These are phyloP conservation scores for Paradisaea rubra DNA, from an alignment of 2,113 vertebrate genomes.

Conservation along the genomic window DNA sequence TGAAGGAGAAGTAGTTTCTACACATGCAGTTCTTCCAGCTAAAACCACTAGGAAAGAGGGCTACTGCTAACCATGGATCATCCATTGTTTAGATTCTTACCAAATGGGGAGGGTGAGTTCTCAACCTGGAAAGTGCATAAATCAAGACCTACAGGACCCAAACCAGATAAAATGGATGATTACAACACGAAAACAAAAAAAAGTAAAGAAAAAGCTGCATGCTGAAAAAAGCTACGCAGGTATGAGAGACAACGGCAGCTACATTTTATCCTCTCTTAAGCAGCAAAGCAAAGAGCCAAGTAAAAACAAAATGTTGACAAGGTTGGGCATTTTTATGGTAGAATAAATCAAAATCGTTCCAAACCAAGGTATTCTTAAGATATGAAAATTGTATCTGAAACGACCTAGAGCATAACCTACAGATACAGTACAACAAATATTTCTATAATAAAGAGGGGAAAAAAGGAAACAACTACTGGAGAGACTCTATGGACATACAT, in stretches of 20 bases:
- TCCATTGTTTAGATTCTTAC: constrained; percentile 85
- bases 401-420: background rate
- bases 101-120: constrained; percentile 88
- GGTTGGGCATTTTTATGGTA: background rate
- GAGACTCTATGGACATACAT: background rate
- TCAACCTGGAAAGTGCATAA: constrained; percentile 98
- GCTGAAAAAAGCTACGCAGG: constrained; percentile 53
- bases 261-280: background rate
- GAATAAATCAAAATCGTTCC: background rate
- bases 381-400: background rate
- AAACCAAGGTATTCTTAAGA: background rate
- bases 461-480: background rate
- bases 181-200: constrained; percentile 71
- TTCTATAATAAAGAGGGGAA: background rate
- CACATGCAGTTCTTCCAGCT: constrained; percentile 66
- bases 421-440: background rate
- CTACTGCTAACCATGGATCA: constrained; percentile 79
- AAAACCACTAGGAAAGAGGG: constrained; percentile 55
- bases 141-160: constrained; percentile 99
- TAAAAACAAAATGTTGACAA: constrained; percentile 14
- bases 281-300: constrained; percentile 47
- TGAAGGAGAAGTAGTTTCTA: constrained; percentile 31
- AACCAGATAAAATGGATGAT: constrained; percentile 90
- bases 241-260: constrained; percentile 42
- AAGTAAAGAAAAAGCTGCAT: constrained; percentile 42